These are phyloP conservation scores for Glyphotaelius pellucidus DNA, from an alignment of 2,888 invertebrate species.

Conservation along the genomic window DNA sequence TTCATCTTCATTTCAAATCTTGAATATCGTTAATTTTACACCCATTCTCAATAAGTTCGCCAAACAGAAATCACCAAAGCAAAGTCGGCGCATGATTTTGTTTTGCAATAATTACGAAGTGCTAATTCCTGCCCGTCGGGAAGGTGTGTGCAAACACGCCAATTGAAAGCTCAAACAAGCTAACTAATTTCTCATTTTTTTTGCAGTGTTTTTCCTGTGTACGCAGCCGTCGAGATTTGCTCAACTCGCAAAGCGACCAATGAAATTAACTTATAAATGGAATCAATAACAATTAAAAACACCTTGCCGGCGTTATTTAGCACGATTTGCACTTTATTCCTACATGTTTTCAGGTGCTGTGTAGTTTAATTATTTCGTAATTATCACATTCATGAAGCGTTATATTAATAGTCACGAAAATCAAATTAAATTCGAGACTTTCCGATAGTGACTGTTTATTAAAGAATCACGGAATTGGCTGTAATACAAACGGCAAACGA, in stretches of 20 bases:
- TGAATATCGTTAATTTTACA: background rate
- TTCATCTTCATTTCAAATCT: too few relatives aligned
- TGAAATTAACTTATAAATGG: background rate
- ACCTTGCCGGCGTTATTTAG: constrained; percentile 18
- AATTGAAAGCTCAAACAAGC: constrained; percentile 18
- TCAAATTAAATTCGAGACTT: constrained; percentile 23
- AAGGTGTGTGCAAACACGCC: background rate
- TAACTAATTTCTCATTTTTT: constrained; percentile 10
- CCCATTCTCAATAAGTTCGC: background rate
- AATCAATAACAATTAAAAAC: constrained; percentile 15
- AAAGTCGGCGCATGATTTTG: constrained; percentile 41
- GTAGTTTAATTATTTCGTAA: constrained; percentile 39
- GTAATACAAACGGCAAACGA: background rate
- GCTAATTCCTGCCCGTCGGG: constrained; percentile 23
- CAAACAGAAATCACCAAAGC: background rate
- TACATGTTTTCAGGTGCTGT: constrained; percentile 16
- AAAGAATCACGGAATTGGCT: constrained; percentile 23
- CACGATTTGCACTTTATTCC: constrained; percentile 39
- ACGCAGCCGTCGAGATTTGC: background rate
- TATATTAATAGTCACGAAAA: constrained; percentile 29
- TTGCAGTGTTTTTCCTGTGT: constrained; percentile 15
- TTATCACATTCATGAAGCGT: constrained; percentile 29
- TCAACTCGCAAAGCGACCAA: background rate
- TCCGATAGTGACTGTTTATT: constrained; percentile 35
- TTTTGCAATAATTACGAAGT: constrained; percentile 37